Percentiles rank a stretch among this genome's conserved stretches.
Evolutionary conservation across 2,888 invertebrate species (phyloP).

Genomic region (Clepsis dumicolana): DNA sequence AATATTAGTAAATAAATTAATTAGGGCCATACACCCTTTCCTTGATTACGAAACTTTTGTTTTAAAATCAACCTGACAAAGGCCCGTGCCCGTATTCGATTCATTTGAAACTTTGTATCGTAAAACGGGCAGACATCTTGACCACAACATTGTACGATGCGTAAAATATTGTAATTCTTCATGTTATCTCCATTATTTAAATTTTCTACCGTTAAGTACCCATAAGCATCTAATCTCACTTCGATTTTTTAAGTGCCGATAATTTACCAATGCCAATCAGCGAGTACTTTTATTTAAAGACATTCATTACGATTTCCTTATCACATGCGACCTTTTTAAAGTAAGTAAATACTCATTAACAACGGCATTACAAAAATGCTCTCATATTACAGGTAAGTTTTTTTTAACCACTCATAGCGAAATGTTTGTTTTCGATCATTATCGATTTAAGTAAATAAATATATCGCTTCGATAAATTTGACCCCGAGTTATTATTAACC

Average conservation of each 20-base stretch:
- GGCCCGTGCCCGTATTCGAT: not conserved
- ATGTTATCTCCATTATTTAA: not conserved
- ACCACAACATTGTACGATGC: not conserved
- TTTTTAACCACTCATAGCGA: constrained; percentile 8
- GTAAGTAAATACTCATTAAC: constrained; percentile 57
- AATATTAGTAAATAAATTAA: no score
- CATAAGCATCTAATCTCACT: constrained; percentile 35
- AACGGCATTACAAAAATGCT: constrained; percentile 41
- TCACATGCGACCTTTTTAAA: constrained; percentile 60
- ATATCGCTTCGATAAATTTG: constrained; percentile 44
- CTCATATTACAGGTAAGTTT: constrained; percentile 18
- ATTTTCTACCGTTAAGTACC: constrained; percentile 12
- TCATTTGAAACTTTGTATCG: not conserved
- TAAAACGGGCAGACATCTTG: not conserved
- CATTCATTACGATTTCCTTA: constrained; percentile 58
- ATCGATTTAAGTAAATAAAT: constrained; percentile 45
- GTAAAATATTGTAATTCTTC: not conserved
- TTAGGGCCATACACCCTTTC: no score
- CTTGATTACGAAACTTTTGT: no score
- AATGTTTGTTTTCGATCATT: constrained; percentile 47
- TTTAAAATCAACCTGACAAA: no score
- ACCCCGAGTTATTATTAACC: constrained; percentile 50
- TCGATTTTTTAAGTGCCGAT: constrained; percentile 46
- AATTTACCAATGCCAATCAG: constrained; percentile 47
- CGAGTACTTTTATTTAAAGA: constrained; percentile 50